These are phyloP conservation scores for Hemibagrus guttatus DNA, from an alignment of 2,797 vertebrate species.

Conservation along the genomic window DNA sequence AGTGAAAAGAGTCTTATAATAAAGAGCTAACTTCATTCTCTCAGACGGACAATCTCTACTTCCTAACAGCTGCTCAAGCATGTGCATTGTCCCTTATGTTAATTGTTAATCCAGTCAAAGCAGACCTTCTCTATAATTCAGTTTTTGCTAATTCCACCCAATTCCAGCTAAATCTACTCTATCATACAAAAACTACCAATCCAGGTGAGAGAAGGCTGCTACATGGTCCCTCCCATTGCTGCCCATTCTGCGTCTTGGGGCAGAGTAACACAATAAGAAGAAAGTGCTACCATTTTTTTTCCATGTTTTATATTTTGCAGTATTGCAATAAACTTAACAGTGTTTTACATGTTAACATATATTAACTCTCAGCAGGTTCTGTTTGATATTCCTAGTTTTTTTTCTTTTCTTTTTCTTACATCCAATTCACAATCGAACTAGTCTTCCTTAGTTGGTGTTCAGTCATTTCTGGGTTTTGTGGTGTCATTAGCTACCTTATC, in stretches of 20 bases:
- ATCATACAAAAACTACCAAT: not conserved
- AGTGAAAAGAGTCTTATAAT: conserved; percentile 45
- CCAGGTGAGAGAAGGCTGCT: not conserved
- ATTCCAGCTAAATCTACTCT: too few species aligned
- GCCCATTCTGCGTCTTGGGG: not conserved
- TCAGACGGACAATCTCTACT: conserved; percentile 43
- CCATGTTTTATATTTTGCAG: not conserved
- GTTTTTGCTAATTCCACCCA: too few species aligned
- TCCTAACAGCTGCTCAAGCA: conserved; percentile 42
- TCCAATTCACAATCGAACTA: not conserved
- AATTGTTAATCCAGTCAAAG: conserved; percentile 49
- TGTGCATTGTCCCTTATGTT: conserved; percentile 39
- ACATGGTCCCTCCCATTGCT: not conserved
- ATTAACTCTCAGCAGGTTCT: not conserved
- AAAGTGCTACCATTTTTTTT: not conserved
- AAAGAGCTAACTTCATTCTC: conserved; percentile 50
- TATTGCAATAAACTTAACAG: not conserved
- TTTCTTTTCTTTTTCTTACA: too few species aligned
- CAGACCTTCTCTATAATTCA: not conserved
- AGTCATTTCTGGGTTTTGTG: not conserved
- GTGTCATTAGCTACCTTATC: not conserved
- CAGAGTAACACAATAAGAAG: not conserved
- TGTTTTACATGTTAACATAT: not conserved
- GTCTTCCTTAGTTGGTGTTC: not conserved
- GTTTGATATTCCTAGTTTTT: not conserved